Conservation (phyloP, 1,140 invertebrate species). For the Dendrolimus punctatus region DNA sequence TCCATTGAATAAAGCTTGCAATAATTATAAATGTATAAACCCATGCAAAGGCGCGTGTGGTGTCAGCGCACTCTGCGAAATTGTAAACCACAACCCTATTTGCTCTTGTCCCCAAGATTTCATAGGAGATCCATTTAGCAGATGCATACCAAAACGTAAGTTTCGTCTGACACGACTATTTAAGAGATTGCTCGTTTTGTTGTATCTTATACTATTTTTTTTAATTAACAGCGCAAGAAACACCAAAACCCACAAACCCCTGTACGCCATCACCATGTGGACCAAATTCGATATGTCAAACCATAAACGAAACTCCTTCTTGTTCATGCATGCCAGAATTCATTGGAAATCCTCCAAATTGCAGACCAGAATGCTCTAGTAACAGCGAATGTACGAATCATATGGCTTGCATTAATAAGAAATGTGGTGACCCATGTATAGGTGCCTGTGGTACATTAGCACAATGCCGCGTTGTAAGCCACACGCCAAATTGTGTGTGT, state of each 20-base stretch:
- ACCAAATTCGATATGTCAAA: conserved; percentile 78
- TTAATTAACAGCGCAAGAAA: conserved; percentile 68
- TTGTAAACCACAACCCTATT: conserved; percentile 76
- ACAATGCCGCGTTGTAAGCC: conserved; percentile 78
- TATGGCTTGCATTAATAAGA: conserved; percentile 78
- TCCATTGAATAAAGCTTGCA: conserved; percentile 75
- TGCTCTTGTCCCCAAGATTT: conserved; percentile 78
- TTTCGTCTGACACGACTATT: conserved; percentile 7
- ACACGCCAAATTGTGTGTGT: conserved; percentile 77
- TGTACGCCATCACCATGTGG: conserved; percentile 82
- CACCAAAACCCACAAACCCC: conserved; percentile 69
- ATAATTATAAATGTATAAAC: conserved; percentile 79
- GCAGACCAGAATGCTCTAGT: conserved; percentile 77
- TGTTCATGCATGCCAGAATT: conserved; percentile 78
- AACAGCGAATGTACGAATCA: conserved; percentile 76
- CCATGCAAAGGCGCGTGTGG: conserved; percentile 82
- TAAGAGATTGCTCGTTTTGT: too few relatives aligned
- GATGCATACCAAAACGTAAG: conserved; percentile 75
- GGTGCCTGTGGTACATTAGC: conserved; percentile 77
- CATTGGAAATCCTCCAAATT: conserved; percentile 77
- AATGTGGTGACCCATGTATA: conserved; percentile 79
- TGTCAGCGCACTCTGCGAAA: conserved; percentile 74
- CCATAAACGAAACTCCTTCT: conserved; percentile 73
- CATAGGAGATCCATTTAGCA: conserved; percentile 81
- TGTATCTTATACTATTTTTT: background rate